Evolutionary conservation across 2,888 invertebrate species (phyloP).

Genomic region (Acleris sparsana): DNA sequence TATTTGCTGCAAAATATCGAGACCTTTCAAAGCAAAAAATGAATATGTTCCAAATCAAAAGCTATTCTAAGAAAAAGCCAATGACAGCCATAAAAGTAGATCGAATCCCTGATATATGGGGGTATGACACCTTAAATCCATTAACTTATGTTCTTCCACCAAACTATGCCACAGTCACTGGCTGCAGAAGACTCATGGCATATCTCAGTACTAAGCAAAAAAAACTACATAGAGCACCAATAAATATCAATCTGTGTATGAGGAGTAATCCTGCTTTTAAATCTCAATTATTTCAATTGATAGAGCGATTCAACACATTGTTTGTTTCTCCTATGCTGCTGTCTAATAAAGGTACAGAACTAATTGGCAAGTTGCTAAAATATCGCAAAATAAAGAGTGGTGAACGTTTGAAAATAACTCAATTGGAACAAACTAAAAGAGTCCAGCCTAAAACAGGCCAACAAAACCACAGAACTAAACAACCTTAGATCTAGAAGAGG

Average conservation of each 20-base stretch:
- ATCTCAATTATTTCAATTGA: conserved; percentile 49
- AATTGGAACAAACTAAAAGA: too few relatives aligned
- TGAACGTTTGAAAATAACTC: not conserved
- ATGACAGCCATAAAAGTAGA: conserved; percentile 40
- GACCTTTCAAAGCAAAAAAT: conserved; percentile 45
- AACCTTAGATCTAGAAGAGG: conserved; percentile 20
- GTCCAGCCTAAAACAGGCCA: too few relatives aligned
- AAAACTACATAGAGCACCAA: conserved; percentile 26
- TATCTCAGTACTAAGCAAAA: conserved; percentile 42
- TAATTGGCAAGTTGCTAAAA: conserved; percentile 5
- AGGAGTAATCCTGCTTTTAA: conserved; percentile 52
- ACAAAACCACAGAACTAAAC: too few relatives aligned
- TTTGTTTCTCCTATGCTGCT: conserved; percentile 69
- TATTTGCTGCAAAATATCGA: conserved; percentile 47
- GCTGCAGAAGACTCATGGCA: conserved; percentile 60
- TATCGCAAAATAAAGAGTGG: not conserved
- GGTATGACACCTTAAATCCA: conserved; percentile 43
- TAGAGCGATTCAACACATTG: conserved; percentile 59
- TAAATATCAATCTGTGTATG: conserved; percentile 47
- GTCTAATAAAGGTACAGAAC: conserved; percentile 53
- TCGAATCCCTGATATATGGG: conserved; percentile 61
- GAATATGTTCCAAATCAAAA: conserved; percentile 53
- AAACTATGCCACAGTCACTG: conserved; percentile 63
- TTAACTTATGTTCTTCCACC: conserved; percentile 63
- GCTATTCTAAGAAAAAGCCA: conserved; percentile 59